Conservation (phyloP, 1,140 invertebrate species). For the Zaprionus vittiger region DNA sequence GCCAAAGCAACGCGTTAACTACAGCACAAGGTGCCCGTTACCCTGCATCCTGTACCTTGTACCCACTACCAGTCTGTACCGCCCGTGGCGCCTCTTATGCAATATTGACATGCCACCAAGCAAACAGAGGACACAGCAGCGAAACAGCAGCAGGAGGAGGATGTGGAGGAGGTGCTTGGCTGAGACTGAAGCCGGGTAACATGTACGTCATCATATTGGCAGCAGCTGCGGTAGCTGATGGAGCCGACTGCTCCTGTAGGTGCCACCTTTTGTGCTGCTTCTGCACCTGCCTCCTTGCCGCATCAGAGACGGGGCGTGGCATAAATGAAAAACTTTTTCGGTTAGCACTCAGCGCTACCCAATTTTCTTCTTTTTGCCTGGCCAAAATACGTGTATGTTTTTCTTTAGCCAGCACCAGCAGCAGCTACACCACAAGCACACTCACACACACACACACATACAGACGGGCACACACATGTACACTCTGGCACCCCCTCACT, state of each 20-base stretch:
- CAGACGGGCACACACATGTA: background rate
- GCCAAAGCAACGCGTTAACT: constrained; percentile 70
- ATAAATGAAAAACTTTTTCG: constrained; percentile 81
- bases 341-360: constrained; percentile 76
- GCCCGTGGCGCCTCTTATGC: constrained; percentile 75
- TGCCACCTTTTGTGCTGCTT: constrained; percentile 44
- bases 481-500: background rate
- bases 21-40: constrained; percentile 45
- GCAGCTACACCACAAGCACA: constrained; percentile 12
- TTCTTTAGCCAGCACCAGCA: constrained; percentile 70
- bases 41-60: constrained; percentile 7
- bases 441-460: constrained; percentile 13
- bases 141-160: constrained; percentile 12
- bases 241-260: constrained; percentile 31
- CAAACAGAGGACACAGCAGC: constrained; percentile 48
- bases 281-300: constrained; percentile 18
- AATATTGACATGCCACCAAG: constrained; percentile 73
- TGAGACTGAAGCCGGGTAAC: constrained; percentile 18
- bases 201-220: constrained; percentile 45
- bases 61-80: constrained; percentile 40
- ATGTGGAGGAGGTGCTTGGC: background rate
- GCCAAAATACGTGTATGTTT: constrained; percentile 80
- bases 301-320: constrained; percentile 10
- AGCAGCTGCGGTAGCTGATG: constrained; percentile 14
- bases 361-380: constrained; percentile 77